phyloP scores from a whole-genome alignment of 2,113 vertebrate species.

The Marmota flaviventris region DNA sequence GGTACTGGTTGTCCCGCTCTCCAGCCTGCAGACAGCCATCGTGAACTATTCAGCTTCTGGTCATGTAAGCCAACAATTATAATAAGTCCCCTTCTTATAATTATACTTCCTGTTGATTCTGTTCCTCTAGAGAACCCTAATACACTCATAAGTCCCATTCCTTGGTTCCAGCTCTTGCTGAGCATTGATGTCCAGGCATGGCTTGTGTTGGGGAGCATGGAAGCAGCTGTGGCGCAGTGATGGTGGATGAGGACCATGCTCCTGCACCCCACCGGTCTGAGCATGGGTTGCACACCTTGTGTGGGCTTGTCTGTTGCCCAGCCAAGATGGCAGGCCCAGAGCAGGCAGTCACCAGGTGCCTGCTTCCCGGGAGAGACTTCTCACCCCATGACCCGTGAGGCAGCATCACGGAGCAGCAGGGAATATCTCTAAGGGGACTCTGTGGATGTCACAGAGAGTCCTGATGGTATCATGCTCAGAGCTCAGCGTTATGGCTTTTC shows the following conservation, averaged over 20 bases:
- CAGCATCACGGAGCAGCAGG: not conserved
- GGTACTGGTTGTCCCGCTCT: no score
- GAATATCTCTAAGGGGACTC: not conserved
- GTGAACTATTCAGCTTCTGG: no score
- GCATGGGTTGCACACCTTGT: rapidly evolving
- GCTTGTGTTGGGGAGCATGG: no score
- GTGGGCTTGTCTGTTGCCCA: not conserved
- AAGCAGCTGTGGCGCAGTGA: not conserved
- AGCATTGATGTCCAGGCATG: not conserved
- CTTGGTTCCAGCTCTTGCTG: rapidly evolving
- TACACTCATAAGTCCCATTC: no score
- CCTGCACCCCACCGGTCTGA: rapidly evolving
- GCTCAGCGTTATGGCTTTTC: no score
- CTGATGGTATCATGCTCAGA: rapidly evolving
- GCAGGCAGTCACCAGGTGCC: rapidly evolving
- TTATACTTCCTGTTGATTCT: no score
- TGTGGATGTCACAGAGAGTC: rapidly evolving
- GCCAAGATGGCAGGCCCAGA: not conserved
- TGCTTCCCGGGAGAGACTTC: not conserved
- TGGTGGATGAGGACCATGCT: not conserved
- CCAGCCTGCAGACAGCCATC: no score
- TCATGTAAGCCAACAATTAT: no score
- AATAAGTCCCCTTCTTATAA: no score
- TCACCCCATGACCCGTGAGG: not conserved
- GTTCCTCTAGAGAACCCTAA: no score